These are phyloP conservation scores for Achatina immaculata DNA, from an alignment of 1,140 invertebrate species.

Conservation along the genomic window DNA sequence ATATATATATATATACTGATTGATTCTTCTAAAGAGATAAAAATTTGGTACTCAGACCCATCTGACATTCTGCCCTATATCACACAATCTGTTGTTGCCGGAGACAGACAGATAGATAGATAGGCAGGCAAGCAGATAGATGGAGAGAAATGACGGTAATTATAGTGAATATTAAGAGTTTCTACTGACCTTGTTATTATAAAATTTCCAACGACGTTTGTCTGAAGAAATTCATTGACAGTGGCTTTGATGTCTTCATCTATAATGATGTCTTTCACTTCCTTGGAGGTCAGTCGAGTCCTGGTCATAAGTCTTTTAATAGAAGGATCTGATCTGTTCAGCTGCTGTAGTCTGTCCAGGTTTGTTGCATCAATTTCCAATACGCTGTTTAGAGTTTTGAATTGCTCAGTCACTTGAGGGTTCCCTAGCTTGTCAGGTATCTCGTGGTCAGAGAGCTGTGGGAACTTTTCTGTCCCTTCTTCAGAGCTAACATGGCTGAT, in stretches of 20 bases:
- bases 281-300: conserved; percentile 41
- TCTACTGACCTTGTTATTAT: conserved; percentile 28
- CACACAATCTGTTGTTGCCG: too few species aligned
- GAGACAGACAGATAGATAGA: too few species aligned
- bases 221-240: conserved; percentile 46
- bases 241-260: conserved; percentile 50
- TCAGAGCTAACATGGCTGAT: too few species aligned
- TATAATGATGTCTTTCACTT: conserved; percentile 39
- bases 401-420: neutral
- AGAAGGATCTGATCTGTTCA: neutral
- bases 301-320: conserved; percentile 29
- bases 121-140: too few species aligned
- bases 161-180: neutral
- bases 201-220: conserved; percentile 37
- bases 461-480: too few species aligned
- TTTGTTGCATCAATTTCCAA: neutral
- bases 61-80: too few species aligned
- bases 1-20: too few species aligned
- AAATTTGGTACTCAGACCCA: too few species aligned
- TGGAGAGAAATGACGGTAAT: too few species aligned
- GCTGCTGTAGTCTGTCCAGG: neutral
- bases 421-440: neutral
- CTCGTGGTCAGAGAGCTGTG: neutral
- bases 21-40: too few species aligned
- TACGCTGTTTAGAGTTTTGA: neutral